Base-by-base conservation (phyloP, 2,888 invertebrate species). In the Tinea pellionella region DNA sequence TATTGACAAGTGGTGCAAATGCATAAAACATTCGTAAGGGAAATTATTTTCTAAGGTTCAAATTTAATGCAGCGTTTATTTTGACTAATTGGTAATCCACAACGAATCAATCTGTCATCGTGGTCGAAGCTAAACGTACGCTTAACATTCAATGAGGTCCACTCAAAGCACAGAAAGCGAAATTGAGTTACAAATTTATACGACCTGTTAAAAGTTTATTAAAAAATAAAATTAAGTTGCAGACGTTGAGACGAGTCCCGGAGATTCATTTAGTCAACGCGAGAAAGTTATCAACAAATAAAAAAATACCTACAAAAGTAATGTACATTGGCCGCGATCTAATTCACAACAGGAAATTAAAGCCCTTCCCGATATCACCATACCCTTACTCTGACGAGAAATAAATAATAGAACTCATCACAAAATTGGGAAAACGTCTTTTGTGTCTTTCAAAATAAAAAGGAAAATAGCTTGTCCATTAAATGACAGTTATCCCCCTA, bases 291-390 rank as follows among this genome's bases (percentile, higher is more conserved):
- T 37, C 37, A 37, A 37, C 37, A 37, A 37, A 37, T 37, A 37
- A 37, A 37, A 30, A 30, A 37, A 16, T 47, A 13, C 47, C 47
- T 47, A 2, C 13, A 2, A 47, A 47, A 53, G 53, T n/a, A 59
- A 57, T 57, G 29, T 57, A 57, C 32, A 13, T 30, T 32, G 24
- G 29, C 59, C 41, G 7, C 59, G 18, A 15, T 59, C 42, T 59
- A 41, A 59, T 43, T 59, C 59, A 29, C 47, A 43, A 47, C 59
- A 59, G 59, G 59, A 59, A 59, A 59, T 59, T 59, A 59, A 59
- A 47, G n/a, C 30, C 57, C 42, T 30, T 41, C 37, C 30, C 59
- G 18, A 59, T 41, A 41, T 13, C 59, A 30, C 19, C 42, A 37
- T 1, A 2, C 24, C 53, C 42, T 41, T 19, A 41, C 57, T 19